Evolutionary conservation across 2,113 vertebrate genomes (phyloP).

Genomic region (Crotalus helleri): DNA sequence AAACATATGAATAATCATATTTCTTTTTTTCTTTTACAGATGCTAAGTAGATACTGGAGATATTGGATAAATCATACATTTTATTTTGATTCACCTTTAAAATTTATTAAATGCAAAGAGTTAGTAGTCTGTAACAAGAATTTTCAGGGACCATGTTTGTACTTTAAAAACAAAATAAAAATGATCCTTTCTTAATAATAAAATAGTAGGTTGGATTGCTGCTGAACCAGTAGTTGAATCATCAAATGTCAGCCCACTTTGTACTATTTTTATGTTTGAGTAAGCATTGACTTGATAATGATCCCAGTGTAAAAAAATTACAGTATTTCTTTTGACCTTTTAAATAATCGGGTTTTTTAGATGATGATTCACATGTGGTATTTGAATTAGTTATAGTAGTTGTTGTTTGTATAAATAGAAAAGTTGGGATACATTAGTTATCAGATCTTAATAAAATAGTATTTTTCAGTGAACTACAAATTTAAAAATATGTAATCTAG

Average conservation of each 20-base stretch:
- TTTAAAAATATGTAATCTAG: background rate
- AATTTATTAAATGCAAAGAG: background rate
- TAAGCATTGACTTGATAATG: background rate
- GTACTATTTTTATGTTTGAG: background rate
- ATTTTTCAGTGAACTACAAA: background rate
- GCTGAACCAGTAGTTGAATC: background rate
- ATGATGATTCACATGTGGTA: background rate
- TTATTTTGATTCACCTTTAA: background rate
- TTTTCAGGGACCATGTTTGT: background rate
- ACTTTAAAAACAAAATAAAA: background rate
- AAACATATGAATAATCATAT: background rate
- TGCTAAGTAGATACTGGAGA: constrained; percentile 3
- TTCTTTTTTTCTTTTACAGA: background rate
- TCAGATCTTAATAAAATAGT: background rate
- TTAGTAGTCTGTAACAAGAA: background rate
- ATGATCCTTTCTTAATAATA: background rate
- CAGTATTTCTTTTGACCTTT: background rate
- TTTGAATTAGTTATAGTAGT: background rate
- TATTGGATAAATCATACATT: background rate
- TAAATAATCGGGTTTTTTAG: background rate
- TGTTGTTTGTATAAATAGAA: background rate
- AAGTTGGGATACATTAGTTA: background rate
- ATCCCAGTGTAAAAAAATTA: background rate
- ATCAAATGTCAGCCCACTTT: background rate
- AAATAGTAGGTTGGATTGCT: background rate